Evolutionary conservation across 2,888 invertebrate species (phyloP).

Genomic region (Scrobipalpa costella): DNA sequence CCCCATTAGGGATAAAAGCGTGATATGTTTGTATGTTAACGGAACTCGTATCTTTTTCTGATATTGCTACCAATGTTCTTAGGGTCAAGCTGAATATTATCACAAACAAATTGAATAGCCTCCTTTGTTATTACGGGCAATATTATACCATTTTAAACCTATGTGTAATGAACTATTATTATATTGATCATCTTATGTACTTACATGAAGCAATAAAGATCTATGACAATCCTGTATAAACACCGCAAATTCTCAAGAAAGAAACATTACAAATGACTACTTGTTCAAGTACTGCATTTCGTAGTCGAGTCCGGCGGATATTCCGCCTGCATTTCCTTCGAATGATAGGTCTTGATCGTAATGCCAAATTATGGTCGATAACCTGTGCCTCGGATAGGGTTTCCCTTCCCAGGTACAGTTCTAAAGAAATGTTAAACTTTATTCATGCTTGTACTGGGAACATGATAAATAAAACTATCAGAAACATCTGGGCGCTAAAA

Average conservation of each 20-base stretch:
- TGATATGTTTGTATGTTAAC: no score
- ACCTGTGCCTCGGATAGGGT: background rate
- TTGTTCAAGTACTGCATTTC: constrained; percentile 15
- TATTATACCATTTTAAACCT: background rate
- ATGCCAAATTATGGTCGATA: constrained; percentile 4
- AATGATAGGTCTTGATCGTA: background rate
- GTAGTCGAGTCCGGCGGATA: background rate
- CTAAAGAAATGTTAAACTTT: no score
- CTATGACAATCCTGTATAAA: no score
- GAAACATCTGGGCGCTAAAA: no score
- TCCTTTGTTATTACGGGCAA: background rate
- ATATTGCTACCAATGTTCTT: no score
- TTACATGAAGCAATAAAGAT: background rate
- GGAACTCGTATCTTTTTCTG: no score
- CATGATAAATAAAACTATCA: no score
- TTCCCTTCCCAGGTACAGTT: background rate
- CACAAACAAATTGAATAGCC: background rate
- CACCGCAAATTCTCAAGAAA: background rate
- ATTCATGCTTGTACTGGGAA: no score
- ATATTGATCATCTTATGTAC: no score
- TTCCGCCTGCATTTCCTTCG: constrained; percentile 6
- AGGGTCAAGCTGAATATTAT: no score
- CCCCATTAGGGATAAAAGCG: no score
- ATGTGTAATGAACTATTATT: no score
- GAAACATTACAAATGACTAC: background rate